Evolutionary conservation across 2,113 vertebrate genomes (phyloP).

Genomic region (Chaenocephalus aceratus): DNA sequence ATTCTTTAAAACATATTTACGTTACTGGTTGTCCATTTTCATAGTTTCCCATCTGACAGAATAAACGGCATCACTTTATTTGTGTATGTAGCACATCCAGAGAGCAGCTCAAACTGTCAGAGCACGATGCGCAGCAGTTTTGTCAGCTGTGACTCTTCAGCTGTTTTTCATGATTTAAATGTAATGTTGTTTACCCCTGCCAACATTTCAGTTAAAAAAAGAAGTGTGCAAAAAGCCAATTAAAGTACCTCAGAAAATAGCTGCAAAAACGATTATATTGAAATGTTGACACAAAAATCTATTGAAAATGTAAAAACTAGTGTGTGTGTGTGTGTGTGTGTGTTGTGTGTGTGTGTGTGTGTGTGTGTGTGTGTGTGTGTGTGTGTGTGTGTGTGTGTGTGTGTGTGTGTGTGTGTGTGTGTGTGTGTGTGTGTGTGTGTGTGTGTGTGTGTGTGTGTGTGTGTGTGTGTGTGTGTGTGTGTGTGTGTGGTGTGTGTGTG

Average conservation of each 20-base stretch:
- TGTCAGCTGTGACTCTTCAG: slow-evolving; percentile 14
- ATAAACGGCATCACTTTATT: slow-evolving; percentile 14
- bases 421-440: not conserved
- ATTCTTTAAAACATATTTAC: slow-evolving; percentile 5
- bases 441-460: slow-evolving; percentile 5
- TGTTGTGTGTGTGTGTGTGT: too few species aligned
- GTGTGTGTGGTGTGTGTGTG: not conserved
- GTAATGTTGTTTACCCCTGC: slow-evolving; percentile 1
- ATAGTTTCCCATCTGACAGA: slow-evolving; percentile 16
- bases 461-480: not conserved
- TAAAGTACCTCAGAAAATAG: slow-evolving; percentile 1
- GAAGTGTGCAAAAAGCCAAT: not conserved
- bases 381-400: too few species aligned
- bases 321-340: not conserved
- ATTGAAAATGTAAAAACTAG: not conserved
- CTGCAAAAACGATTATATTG: not conserved
- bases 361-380: not conserved
- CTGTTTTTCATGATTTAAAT: slow-evolving; percentile 22
- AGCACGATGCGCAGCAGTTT: not conserved
- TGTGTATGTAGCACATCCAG: not conserved
- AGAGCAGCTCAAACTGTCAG: slow-evolving; percentile 20
- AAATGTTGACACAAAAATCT: slow-evolving; percentile 1
- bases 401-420: too few species aligned
- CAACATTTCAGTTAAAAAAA: not conserved
- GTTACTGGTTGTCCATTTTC: not conserved